Evolutionary conservation across 2,113 vertebrate genomes (phyloP).

Genomic region (Syngnathoides biaculeatus): DNA sequence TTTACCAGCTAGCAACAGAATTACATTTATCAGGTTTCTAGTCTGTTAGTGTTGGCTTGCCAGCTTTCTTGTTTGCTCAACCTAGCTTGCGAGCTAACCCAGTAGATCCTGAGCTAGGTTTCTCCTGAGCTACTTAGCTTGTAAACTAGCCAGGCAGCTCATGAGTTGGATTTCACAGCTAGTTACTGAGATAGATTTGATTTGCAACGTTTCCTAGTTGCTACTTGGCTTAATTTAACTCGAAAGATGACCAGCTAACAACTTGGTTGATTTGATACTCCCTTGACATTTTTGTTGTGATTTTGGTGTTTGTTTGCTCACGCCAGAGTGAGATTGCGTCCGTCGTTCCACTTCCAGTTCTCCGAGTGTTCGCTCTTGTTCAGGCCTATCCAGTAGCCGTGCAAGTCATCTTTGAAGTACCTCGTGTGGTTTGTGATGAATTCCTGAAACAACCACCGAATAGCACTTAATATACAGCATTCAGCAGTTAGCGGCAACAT

Average conservation of each 20-base stretch:
- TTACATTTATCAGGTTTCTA: too few relatives aligned
- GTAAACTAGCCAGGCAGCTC: too few relatives aligned
- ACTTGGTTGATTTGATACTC: neutral
- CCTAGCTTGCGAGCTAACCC: too few relatives aligned
- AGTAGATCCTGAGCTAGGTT: too few relatives aligned
- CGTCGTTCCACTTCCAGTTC: slow-evolving; percentile 36
- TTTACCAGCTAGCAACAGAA: too few relatives aligned
- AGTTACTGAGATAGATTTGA: neutral
- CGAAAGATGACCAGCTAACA: neutral
- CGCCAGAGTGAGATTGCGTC: slow-evolving; percentile 22
- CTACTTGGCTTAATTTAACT: neutral
- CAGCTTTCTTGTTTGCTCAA: too few relatives aligned
- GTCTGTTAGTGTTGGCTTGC: too few relatives aligned
- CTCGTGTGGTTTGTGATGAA: slow-evolving; percentile 41
- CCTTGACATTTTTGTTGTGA: neutral
- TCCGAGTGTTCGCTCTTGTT: accelerated
- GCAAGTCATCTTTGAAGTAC: accelerated
- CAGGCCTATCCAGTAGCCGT: slow-evolving; percentile 59
- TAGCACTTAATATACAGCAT: neutral
- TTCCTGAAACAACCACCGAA: slow-evolving; percentile 17
- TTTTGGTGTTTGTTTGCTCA: slow-evolving; percentile 15
- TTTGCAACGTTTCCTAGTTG: neutral
- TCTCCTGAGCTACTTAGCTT: too few relatives aligned
- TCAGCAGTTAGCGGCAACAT: neutral
- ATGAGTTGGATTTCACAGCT: too few relatives aligned